Conservation (phyloP, 2,888 invertebrate species). For the Rhaphigaster nebulosa region DNA sequence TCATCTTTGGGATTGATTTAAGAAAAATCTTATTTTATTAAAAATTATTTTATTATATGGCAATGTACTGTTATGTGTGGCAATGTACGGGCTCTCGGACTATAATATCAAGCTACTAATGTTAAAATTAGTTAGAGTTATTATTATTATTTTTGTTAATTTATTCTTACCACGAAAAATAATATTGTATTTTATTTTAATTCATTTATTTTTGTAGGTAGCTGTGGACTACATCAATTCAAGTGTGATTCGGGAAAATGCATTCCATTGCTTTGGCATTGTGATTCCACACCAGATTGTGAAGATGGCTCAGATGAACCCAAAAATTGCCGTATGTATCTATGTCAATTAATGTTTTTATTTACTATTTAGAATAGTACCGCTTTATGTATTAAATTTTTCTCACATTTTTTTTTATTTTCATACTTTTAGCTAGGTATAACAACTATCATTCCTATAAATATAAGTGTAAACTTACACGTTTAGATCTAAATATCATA, state of each 20-base stretch:
- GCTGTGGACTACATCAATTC: conserved; percentile 37
- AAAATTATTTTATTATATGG: too few relatives aligned
- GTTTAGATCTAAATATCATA: too few relatives aligned
- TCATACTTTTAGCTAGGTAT: too few relatives aligned
- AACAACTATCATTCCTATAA: background rate
- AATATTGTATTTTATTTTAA: background rate
- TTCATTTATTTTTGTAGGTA: conserved; percentile 2
- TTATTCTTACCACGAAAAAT: background rate
- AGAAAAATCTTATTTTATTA: too few relatives aligned
- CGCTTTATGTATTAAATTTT: background rate
- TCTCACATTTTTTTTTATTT: background rate
- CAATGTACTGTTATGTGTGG: too few relatives aligned
- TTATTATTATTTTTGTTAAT: too few relatives aligned
- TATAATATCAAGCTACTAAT: too few relatives aligned
- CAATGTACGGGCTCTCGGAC: too few relatives aligned
- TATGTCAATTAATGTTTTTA: background rate
- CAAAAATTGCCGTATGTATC: conserved; percentile 40
- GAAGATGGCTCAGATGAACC: conserved; percentile 76
- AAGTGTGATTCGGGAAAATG: conserved; percentile 71
- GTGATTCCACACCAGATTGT: conserved; percentile 77
- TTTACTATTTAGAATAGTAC: background rate
- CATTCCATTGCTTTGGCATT: conserved; percentile 76
- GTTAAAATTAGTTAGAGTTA: too few relatives aligned
- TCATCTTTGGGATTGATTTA: too few relatives aligned
- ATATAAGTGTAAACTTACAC: background rate